A percentile compares a stretch with the other conserved stretches of the same genome.
phyloP scores from a whole-genome alignment of 30 jellyfish, hydroid and myxozoan species.

The Aurelia sp. region DNA sequence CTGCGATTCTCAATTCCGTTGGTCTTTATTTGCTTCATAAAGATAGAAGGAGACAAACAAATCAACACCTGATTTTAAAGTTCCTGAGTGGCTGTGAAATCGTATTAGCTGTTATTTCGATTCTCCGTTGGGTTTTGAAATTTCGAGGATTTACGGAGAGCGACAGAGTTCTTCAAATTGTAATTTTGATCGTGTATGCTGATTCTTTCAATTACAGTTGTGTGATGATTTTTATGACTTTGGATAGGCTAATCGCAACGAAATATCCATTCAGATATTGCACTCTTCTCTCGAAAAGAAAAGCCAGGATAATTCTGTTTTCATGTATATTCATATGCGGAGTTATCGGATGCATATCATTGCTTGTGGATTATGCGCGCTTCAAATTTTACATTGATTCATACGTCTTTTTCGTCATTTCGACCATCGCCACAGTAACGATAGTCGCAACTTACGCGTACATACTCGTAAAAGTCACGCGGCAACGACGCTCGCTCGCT shows the following conservation, averaged over 20 bases:
- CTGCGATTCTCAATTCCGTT: neutral
- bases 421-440: neutral
- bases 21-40: constrained; percentile 2
- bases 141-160: neutral
- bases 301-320: neutral
- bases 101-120: neutral
- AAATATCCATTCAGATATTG: neutral
- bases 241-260: neutral
- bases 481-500: neutral
- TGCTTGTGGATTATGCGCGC: neutral
- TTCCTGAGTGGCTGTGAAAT: neutral
- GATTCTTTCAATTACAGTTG: neutral
- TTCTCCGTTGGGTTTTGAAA: neutral
- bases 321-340: neutral
- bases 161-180: neutral
- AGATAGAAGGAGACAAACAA: neutral
- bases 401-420: neutral
- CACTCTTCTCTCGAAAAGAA: neutral
- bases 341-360: neutral
- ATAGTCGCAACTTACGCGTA: neutral
- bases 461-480: neutral
- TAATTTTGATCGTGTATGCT: neutral
- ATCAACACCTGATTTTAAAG: neutral
- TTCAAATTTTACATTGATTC: neutral
- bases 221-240: neutral